Evolutionary conservation across 2,888 invertebrate genomes (phyloP), one percentile per base, ranked within the genome.

Genomic region (Macrophya alboannulata): DNA sequence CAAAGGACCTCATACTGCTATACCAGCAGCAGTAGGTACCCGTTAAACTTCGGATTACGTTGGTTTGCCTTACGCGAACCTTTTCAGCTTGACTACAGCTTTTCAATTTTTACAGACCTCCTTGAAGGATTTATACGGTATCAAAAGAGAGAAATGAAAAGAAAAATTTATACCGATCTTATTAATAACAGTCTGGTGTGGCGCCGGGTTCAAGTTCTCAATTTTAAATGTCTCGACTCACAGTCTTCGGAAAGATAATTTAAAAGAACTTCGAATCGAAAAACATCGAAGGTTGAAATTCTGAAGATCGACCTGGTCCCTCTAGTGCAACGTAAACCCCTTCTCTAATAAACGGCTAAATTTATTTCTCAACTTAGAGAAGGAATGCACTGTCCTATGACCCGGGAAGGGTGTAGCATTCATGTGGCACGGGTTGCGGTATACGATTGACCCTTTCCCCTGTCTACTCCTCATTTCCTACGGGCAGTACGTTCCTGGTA

Each of bases 401-500:
- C 21, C 17, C 10, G 21, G 21, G 62, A 17, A 59, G 81, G 17
- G 10, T 6, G 81, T 62, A 21, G 43, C 59, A 81, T 62, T 77
- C 40, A 21, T 62, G 43, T 62, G 81, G 81, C 62, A 25, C 43
- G 81, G 62, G 51, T 59, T 62, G 40, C n/a, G 62, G 59, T 81
- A 62, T 21, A n/a, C 21, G 81, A 81, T 81, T 45, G 37, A 43
- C 77, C 71, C 79, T 83, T n/a, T 31, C 62, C 59, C 40, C 65
- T 37, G 68, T 45, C 40, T 72, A 12, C 65, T 21, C n/a, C 77
- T 65, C 68, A 85, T 48, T 62, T 71, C 85, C 48, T 51, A 37
- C 12, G 15, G 48, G 45, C 51, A 31, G 37, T 79, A 31, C 40
- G 76, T 45, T 25, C 79, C 84, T 77, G 43, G 77, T 84, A 86